Evolutionary conservation across 2,113 vertebrate genomes (phyloP).

Genomic region (Dunckerocampus dactyliophorus): DNA sequence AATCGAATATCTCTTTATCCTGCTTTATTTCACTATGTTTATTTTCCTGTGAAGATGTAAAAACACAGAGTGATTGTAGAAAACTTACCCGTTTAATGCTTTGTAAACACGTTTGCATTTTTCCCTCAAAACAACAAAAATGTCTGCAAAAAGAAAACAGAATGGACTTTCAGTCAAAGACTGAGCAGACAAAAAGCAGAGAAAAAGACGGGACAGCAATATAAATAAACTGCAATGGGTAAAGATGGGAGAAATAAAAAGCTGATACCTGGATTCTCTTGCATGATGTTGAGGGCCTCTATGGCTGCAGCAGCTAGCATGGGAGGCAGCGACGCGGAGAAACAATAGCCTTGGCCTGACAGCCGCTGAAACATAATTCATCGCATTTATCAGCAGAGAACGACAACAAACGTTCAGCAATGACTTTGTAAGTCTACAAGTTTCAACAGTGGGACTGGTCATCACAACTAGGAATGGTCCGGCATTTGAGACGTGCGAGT

Average conservation of each 20-base stretch:
- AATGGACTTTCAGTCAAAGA: background rate
- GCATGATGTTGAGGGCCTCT: slow-evolving; percentile 94
- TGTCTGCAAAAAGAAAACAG: slow-evolving; percentile 63
- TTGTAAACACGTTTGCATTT: slow-evolving; percentile 83
- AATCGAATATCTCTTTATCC: too few species aligned
- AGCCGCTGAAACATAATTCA: slow-evolving; percentile 71
- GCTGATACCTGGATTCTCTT: slow-evolving; percentile 87
- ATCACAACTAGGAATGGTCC: too few species aligned
- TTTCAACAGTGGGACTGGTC: too few species aligned
- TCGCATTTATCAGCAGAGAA: background rate
- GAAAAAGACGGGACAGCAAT: background rate
- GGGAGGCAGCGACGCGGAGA: slow-evolving; percentile 93
- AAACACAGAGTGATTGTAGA: too few species aligned
- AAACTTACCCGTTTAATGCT: slow-evolving; percentile 82
- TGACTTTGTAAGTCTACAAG: too few species aligned
- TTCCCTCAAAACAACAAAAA: slow-evolving; percentile 80
- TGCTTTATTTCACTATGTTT: too few species aligned
- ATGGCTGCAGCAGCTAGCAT: slow-evolving; percentile 91
- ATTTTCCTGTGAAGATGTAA: background rate
- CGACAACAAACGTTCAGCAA: background rate
- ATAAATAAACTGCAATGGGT: background rate
- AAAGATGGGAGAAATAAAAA: background rate
- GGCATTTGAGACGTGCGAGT: too few species aligned
- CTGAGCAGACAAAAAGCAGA: background rate
- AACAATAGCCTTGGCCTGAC: slow-evolving; percentile 96